phyloP scores from a whole-genome alignment of 1,140 invertebrate genomes.

The Leptoteleia sp. region DNA sequence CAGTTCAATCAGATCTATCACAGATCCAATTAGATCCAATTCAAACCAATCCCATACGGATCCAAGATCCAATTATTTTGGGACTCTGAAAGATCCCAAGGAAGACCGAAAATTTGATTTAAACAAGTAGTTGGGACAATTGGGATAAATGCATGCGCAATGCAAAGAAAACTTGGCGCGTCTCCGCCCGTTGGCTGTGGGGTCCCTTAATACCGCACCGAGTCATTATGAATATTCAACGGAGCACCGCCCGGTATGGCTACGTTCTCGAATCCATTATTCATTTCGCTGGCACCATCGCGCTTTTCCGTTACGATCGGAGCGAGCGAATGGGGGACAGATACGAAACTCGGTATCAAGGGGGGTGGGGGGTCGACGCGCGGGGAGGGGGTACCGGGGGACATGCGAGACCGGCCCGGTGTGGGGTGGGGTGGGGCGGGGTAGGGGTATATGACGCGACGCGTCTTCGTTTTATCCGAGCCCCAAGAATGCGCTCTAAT shows the following conservation, averaged over 20 bases:
- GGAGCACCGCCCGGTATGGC: conserved; percentile 72
- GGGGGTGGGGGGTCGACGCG: not conserved
- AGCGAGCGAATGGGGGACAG: conserved; percentile 33
- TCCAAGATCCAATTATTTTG: too few relatives aligned
- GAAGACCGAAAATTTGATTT: too few relatives aligned
- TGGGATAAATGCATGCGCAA: too few relatives aligned
- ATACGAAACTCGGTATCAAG: conserved; percentile 14
- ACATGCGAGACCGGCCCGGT: too few relatives aligned
- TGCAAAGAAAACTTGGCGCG: not conserved
- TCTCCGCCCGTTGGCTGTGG: not conserved
- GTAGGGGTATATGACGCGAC: conserved; percentile 17
- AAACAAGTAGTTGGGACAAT: too few relatives aligned
- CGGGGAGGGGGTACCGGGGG: not conserved
- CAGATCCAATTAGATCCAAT: too few relatives aligned
- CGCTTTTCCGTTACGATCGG: conserved; percentile 65
- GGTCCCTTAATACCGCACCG: conserved; percentile 28
- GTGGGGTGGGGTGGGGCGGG: not conserved
- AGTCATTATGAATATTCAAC: conserved; percentile 75
- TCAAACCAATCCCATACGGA: too few relatives aligned
- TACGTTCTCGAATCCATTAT: conserved; percentile 77
- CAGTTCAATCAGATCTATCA: too few relatives aligned
- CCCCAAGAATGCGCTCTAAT: conserved; percentile 75
- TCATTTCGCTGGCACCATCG: conserved; percentile 74
- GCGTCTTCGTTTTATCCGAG: conserved; percentile 72
- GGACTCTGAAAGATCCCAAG: too few relatives aligned